phyloP scores from a whole-genome alignment of 2,797 vertebrate genomes.

The Tokudaia tokunoshimensis region DNA sequence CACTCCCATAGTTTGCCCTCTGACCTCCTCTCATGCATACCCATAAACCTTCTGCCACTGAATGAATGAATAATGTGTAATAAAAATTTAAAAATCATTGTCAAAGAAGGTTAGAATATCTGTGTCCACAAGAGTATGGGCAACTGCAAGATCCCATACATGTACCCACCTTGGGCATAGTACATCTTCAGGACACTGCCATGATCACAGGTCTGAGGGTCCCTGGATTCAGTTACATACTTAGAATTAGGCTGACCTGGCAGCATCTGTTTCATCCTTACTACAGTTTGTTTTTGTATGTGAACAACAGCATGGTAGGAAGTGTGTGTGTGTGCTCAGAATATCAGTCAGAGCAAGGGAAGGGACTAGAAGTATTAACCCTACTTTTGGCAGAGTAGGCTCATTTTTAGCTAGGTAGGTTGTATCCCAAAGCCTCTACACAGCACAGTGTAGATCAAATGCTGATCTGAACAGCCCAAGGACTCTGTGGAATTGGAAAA shows the following conservation, averaged over 20 bases:
- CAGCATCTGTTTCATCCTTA: accelerated
- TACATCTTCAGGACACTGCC: neutral
- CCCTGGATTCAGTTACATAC: too few relatives aligned
- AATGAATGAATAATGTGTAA: neutral
- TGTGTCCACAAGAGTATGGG: neutral
- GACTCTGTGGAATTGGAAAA: accelerated
- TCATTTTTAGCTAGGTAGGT: neutral
- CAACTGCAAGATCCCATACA: neutral
- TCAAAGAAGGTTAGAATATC: neutral
- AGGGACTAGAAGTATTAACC: neutral
- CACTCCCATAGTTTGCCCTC: neutral
- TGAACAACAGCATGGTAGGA: neutral
- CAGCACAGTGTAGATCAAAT: neutral
- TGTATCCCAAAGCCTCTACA: neutral
- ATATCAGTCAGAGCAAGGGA: neutral
- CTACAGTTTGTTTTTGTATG: neutral
- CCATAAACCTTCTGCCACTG: neutral
- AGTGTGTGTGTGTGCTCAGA: too few relatives aligned
- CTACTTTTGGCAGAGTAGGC: neutral
- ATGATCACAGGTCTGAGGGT: neutral
- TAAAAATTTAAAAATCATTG: neutral
- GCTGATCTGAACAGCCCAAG: neutral
- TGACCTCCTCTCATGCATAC: neutral
- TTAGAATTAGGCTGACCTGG: neutral
- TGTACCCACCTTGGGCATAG: neutral